Evolutionary conservation across 2,888 invertebrate genomes (phyloP).

Genomic region (Polydrusus cervinus): DNA sequence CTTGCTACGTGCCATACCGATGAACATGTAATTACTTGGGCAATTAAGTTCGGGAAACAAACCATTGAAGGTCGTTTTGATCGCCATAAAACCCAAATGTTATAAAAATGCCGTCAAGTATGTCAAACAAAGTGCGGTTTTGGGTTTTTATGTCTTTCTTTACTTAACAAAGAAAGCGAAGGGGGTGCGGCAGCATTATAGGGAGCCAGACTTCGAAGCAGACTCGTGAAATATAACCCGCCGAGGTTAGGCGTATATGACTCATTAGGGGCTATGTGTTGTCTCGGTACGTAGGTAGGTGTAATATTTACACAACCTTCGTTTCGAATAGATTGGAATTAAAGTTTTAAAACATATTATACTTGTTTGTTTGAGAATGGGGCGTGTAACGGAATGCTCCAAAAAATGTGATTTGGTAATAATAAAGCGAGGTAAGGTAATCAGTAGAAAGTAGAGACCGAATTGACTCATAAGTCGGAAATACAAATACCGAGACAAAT

Average conservation of each 20-base stretch:
- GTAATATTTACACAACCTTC: neutral
- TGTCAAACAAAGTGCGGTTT: slow-evolving; percentile 28
- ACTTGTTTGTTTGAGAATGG: neutral
- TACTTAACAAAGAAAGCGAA: slow-evolving; percentile 26
- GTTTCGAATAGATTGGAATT: neutral
- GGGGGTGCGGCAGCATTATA: slow-evolving; percentile 8
- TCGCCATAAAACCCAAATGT: slow-evolving; percentile 15
- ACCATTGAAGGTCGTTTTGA: slow-evolving; percentile 21
- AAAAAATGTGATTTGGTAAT: too few relatives aligned
- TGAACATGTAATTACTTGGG: slow-evolving; percentile 4
- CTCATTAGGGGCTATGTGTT: slow-evolving; percentile 13
- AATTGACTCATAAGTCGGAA: too few relatives aligned
- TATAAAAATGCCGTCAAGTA: slow-evolving; percentile 22
- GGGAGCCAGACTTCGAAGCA: slow-evolving; percentile 24
- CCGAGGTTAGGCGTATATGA: slow-evolving; percentile 1
- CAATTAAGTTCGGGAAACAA: slow-evolving; percentile 2
- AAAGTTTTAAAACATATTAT: neutral
- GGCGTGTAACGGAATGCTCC: too few relatives aligned
- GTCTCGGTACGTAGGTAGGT: slow-evolving; percentile 3
- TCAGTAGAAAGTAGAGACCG: too few relatives aligned
- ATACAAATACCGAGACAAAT: too few relatives aligned
- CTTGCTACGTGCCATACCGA: neutral
- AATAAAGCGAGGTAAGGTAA: too few relatives aligned
- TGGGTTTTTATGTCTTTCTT: slow-evolving; percentile 27
- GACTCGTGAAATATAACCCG: slow-evolving; percentile 17